Conservation (phyloP, 2,113 vertebrate species). For the Phoxinus phoxinus region DNA sequence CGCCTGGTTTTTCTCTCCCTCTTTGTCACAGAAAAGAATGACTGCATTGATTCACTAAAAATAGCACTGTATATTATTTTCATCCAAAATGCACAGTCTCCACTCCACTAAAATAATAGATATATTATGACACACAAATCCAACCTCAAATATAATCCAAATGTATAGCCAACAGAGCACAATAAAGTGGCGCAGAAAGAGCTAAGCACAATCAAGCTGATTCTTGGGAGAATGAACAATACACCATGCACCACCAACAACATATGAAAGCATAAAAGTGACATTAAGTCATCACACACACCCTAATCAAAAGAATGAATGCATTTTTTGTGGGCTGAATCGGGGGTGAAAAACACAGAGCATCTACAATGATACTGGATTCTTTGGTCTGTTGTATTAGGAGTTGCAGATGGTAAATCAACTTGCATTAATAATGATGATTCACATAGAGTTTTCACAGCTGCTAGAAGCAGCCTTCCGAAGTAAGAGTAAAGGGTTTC, state of each 20-base stretch:
- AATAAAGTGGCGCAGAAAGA: background rate
- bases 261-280: background rate
- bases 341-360: background rate
- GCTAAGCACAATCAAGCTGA: constrained; percentile 11
- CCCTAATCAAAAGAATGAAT: constrained; percentile 4
- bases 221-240: background rate
- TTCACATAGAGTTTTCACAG: background rate
- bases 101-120: constrained; percentile 2
- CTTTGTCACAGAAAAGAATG: constrained; percentile 1
- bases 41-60: constrained; percentile 6
- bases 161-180: background rate
- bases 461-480: constrained; percentile 5
- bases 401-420: background rate
- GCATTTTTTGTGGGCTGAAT: background rate
- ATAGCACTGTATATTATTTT: constrained; percentile 2
- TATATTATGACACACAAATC: constrained; percentile 26
- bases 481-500: constrained; percentile 30
- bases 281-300: background rate
- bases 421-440: background rate
- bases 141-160: background rate
- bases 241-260: background rate
- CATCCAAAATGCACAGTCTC: background rate
- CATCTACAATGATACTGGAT: background rate
- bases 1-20: background rate
- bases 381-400: background rate